phyloP scores from a whole-genome alignment of 2,888 invertebrate genomes.

The Agonum fuliginosum region DNA sequence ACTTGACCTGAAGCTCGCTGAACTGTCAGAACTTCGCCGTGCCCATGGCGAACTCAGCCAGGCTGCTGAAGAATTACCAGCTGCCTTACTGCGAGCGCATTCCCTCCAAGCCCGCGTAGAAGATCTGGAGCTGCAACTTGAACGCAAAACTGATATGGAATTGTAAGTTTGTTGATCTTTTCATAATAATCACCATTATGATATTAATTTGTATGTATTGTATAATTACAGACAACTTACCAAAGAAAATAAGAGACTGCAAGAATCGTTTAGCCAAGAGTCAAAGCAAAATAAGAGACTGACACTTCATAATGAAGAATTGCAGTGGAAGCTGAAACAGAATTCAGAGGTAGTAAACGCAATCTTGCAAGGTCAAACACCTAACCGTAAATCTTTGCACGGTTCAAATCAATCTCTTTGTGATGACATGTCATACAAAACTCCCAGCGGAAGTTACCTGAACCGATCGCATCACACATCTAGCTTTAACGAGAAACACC shows the following conservation, averaged over 20 bases:
- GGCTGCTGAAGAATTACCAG: slow-evolving; percentile 84
- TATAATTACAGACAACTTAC: slow-evolving; percentile 76
- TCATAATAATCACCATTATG: neutral
- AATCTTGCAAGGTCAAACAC: slow-evolving; percentile 67
- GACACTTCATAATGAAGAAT: slow-evolving; percentile 89
- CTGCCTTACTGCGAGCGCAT: slow-evolving; percentile 83
- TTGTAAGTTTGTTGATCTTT: slow-evolving; percentile 74
- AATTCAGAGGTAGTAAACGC: slow-evolving; percentile 82
- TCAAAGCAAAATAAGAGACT: slow-evolving; percentile 85
- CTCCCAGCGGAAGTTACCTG: slow-evolving; percentile 64
- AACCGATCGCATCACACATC: slow-evolving; percentile 65
- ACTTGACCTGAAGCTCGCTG: slow-evolving; percentile 90
- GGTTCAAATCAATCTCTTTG: slow-evolving; percentile 67
- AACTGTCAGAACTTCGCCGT: slow-evolving; percentile 85
- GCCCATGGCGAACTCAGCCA: slow-evolving; percentile 81
- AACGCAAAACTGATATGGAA: slow-evolving; percentile 82
- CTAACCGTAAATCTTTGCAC: slow-evolving; percentile 65
- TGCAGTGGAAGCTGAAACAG: slow-evolving; percentile 90
- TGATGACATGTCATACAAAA: slow-evolving; percentile 64
- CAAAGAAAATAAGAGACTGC: slow-evolving; percentile 82
- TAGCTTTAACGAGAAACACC: slow-evolving; percentile 68
- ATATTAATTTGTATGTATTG: neutral
- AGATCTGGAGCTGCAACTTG: slow-evolving; percentile 86
- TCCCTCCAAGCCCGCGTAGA: slow-evolving; percentile 88
- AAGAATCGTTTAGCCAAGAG: slow-evolving; percentile 85